Conservation (phyloP, 2,113 vertebrate species). For the Talpa occidentalis region DNA sequence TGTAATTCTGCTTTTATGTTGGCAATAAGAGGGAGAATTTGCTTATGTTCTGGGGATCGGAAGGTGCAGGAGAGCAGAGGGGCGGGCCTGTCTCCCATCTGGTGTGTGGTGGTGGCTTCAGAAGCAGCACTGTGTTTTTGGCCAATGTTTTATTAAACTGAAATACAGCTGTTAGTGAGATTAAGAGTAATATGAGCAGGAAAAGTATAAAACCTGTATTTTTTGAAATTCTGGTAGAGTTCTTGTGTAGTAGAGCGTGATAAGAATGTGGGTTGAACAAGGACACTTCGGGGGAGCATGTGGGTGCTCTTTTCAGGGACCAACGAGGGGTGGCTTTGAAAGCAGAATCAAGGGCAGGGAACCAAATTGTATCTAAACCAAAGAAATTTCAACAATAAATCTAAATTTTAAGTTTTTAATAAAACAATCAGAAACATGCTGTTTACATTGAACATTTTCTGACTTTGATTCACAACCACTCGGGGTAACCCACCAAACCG, state of each 20-base stretch:
- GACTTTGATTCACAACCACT: neutral
- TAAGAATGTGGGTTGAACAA: accelerated
- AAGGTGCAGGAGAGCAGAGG: accelerated
- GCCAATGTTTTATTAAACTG: neutral
- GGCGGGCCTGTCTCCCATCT: no score
- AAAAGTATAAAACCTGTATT: neutral
- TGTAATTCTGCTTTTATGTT: neutral
- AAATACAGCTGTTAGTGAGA: neutral
- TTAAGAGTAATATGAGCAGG: neutral
- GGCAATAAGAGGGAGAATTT: neutral
- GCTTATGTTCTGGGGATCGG: neutral
- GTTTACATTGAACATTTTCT: neutral
- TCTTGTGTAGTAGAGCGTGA: neutral
- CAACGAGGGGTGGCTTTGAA: accelerated
- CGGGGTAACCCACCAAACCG: neutral
- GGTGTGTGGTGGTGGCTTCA: accelerated
- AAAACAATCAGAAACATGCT: neutral
- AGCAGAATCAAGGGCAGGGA: neutral
- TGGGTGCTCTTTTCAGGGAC: neutral
- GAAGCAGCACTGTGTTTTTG: neutral
- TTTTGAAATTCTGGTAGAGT: neutral
- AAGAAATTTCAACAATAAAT: neutral
- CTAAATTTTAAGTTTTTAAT: neutral
- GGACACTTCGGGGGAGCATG: neutral
- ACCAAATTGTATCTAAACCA: neutral